Conservation (phyloP, 2,113 vertebrate genomes). For the Pseudois nayaur region DNA sequence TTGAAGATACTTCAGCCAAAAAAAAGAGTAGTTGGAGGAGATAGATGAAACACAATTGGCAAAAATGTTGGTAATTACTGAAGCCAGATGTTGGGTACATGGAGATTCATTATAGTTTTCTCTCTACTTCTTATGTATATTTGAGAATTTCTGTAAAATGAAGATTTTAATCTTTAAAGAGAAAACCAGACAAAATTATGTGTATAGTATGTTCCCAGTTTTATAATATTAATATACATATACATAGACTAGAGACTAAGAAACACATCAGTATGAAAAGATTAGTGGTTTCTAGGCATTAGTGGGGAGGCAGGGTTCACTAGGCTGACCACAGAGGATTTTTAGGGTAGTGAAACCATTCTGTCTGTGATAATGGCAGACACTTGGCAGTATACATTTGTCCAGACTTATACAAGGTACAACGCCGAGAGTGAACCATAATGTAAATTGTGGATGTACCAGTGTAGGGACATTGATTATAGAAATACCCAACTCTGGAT, state of each 20-base stretch:
- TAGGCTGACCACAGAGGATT: not conserved
- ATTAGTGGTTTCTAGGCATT: not conserved
- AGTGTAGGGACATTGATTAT: not conserved
- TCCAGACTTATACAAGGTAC: not conserved
- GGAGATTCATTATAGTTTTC: not conserved
- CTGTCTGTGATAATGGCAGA: not conserved
- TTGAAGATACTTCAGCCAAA: not conserved
- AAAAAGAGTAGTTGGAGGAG: not conserved
- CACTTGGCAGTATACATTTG: not conserved
- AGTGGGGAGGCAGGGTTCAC: not conserved
- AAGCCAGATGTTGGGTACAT: not conserved
- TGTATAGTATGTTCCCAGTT: not conserved
- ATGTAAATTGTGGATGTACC: not conserved
- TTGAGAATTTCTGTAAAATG: not conserved
- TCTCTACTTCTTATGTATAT: not conserved
- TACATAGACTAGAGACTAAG: not conserved
- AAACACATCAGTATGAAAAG: not conserved
- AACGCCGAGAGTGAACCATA: not conserved
- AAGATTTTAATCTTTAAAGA: not conserved
- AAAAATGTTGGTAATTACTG: not conserved
- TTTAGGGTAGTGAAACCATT: not conserved
- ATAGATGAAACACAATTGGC: not conserved
- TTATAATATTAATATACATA: not conserved
- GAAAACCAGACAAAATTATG: not conserved
- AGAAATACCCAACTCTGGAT: not conserved